These are phyloP conservation scores for Apamea monoglypha DNA, from an alignment of 2,888 invertebrate species.

Conservation along the genomic window DNA sequence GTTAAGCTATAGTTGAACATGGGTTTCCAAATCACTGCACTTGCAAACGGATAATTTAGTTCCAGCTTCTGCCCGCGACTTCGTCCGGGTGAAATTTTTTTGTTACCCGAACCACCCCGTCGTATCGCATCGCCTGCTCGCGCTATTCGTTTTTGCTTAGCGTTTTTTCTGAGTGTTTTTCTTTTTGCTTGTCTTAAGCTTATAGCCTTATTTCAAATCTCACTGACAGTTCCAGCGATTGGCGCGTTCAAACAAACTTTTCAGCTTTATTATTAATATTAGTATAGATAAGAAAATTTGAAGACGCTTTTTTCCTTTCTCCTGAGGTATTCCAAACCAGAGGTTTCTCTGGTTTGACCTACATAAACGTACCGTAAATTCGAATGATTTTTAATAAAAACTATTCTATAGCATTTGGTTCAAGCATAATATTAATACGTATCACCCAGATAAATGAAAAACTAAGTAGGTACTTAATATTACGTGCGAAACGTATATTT, in stretches of 20 bases:
- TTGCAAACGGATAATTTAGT: not conserved
- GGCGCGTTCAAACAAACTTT: too few relatives aligned
- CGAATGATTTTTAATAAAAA: not conserved
- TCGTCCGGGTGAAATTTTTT: not conserved
- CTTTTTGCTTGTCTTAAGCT: too few relatives aligned
- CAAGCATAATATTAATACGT: not conserved
- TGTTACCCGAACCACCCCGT: too few relatives aligned
- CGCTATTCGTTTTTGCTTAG: not conserved
- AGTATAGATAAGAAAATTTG: not conserved
- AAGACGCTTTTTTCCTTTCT: not conserved
- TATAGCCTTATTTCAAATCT: too few relatives aligned
- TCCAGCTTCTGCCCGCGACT: not conserved
- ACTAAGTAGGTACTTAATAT: not conserved
- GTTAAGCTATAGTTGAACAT: not conserved
- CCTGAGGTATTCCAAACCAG: not conserved
- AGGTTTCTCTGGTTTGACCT: too few relatives aligned
- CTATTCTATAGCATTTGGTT: not conserved
- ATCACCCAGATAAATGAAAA: not conserved
- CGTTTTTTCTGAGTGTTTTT: not conserved
- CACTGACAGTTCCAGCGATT: too few relatives aligned
- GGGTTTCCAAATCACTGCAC: not conserved
- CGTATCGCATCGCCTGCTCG: not conserved
- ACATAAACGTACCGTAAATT: too few relatives aligned
- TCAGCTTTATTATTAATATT: too few relatives aligned
- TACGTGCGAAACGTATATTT: not conserved